Evolutionary conservation across 2,888 invertebrate species (phyloP).

Genomic region (Timema cristinae): DNA sequence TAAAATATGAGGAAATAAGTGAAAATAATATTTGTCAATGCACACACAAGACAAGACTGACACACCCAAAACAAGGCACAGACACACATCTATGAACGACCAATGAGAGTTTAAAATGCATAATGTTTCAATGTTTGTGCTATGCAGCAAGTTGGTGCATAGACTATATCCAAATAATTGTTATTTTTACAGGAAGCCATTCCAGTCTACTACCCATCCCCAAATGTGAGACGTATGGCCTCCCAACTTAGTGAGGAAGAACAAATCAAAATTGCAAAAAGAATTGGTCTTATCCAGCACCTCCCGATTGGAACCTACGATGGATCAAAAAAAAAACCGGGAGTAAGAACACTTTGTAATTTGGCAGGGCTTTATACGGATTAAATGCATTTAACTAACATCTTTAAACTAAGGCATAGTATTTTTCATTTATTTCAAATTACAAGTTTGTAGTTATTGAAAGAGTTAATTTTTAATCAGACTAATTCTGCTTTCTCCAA

Average conservation of each 20-base stretch:
- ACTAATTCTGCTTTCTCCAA: no score
- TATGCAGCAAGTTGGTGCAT: no score
- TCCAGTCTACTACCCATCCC: conserved; percentile 64
- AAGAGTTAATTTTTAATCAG: no score
- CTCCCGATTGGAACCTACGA: conserved; percentile 81
- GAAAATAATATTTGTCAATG: no score
- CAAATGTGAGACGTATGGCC: conserved; percentile 58
- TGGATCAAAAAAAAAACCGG: conserved; percentile 55
- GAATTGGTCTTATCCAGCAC: conserved; percentile 83
- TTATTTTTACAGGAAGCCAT: conserved; percentile 49
- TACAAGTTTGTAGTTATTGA: no score
- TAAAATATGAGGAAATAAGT: no score
- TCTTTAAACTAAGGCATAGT: no score
- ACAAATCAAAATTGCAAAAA: conserved; percentile 79
- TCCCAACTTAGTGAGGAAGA: conserved; percentile 72
- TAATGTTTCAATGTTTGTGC: neutral
- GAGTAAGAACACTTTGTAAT: neutral
- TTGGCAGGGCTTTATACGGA: neutral
- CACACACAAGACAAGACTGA: neutral
- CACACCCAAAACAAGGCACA: no score
- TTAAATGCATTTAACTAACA: no score
- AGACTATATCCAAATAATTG: neutral
- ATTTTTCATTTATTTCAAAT: no score
- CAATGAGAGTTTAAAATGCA: neutral
- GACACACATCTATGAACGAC: no score